Conservation (phyloP, 35 echinoderm and acorn worm genomes). For the Apostichopus japonicus region DNA sequence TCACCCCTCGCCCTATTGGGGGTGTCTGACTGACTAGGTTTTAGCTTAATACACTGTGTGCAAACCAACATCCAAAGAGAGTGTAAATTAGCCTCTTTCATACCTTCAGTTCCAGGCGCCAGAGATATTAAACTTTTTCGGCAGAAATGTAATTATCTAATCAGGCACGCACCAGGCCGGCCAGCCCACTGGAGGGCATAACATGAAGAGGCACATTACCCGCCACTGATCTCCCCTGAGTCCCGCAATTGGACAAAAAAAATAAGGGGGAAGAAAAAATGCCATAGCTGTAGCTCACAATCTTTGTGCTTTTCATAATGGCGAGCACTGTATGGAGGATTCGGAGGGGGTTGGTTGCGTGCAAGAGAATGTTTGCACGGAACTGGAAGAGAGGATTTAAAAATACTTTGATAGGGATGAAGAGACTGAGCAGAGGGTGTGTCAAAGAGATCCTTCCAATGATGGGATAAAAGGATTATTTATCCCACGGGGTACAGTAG, state of each 20-base stretch:
- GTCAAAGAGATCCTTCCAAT: not conserved
- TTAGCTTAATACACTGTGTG: conserved; percentile 1
- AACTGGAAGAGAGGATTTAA: not conserved
- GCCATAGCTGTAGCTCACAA: not conserved
- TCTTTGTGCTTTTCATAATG: not conserved
- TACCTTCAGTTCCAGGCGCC: conserved; percentile 32
- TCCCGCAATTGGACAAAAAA: conserved; percentile 37
- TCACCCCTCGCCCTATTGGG: conserved; percentile 32
- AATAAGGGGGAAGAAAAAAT: not conserved
- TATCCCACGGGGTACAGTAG: not conserved
- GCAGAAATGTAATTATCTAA: conserved; percentile 54
- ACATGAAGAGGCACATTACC: conserved; percentile 21
- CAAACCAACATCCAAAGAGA: conserved; percentile 1
- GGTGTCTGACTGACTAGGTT: conserved; percentile 30
- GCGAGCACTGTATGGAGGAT: not conserved
- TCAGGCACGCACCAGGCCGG: conserved; percentile 42
- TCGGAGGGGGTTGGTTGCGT: not conserved
- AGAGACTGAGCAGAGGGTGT: not conserved
- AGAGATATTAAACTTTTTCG: conserved; percentile 43
- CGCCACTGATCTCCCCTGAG: conserved; percentile 36
- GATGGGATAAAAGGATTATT: not conserved
- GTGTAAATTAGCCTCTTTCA: conserved; percentile 36
- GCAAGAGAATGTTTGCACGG: conserved; percentile 7
- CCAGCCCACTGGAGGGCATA: conserved; percentile 46
- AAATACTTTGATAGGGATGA: not conserved